Conservation (phyloP, 2,888 invertebrate species). For the Synanthedon andrenaeformis region DNA sequence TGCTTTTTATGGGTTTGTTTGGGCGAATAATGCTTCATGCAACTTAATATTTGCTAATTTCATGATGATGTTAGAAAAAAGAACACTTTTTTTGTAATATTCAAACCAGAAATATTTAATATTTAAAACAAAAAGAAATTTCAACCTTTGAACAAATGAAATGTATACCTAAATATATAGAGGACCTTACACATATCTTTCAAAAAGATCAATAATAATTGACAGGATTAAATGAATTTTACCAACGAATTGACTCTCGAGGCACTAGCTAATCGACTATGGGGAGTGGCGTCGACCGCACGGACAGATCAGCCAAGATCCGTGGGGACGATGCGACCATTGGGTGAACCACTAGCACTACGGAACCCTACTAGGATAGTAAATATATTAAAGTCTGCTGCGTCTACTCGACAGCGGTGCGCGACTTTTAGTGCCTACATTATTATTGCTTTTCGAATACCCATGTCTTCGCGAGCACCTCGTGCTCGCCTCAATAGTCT, state of each 20-base stretch:
- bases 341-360: slow-evolving; percentile 25
- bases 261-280: slow-evolving; percentile 46
- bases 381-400: slow-evolving; percentile 32
- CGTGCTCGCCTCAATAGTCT: slow-evolving; percentile 49
- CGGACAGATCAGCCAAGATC: slow-evolving; percentile 7
- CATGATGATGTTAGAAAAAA: too few species aligned
- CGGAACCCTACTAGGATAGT: slow-evolving; percentile 29
- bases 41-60: too few species aligned
- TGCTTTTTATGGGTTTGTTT: too few species aligned
- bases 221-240: slow-evolving; percentile 56
- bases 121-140: too few species aligned
- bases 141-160: too few species aligned
- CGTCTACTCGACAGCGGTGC: slow-evolving; percentile 53
- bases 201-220: slow-evolving; percentile 42
- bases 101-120: too few species aligned
- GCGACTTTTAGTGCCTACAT: slow-evolving; percentile 59
- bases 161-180: neutral
- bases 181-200: slow-evolving; percentile 12
- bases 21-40: too few species aligned
- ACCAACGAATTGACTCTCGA: slow-evolving; percentile 54
- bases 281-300: slow-evolving; percentile 18
- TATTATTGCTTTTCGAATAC: slow-evolving; percentile 73
- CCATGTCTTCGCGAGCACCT: slow-evolving; percentile 64
- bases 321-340: slow-evolving; percentile 9
- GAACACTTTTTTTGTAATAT: too few species aligned